Evolutionary conservation across 2,113 vertebrate genomes (phyloP).

Genomic region (Montifringilla adamsi): DNA sequence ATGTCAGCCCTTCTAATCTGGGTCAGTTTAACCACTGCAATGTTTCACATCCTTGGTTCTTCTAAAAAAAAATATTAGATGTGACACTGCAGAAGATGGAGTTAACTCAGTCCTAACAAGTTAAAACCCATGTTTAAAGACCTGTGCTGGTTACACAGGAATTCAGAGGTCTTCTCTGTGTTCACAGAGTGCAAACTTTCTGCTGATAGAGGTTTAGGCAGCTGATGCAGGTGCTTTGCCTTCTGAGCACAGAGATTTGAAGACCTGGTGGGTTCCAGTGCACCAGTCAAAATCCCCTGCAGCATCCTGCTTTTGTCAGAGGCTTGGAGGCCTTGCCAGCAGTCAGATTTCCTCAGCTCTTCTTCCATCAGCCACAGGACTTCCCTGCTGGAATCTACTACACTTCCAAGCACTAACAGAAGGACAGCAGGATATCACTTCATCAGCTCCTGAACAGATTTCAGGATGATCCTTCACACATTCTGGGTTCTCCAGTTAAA

Average conservation of each 20-base stretch:
- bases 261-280: not conserved
- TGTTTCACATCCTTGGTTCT: not conserved
- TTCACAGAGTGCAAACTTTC: not conserved
- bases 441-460: not conserved
- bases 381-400: not conserved
- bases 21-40: not conserved
- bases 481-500: not conserved
- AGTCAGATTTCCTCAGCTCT: not conserved
- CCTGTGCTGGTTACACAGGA: not conserved
- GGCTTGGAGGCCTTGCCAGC: not conserved
- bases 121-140: not conserved
- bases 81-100: not conserved
- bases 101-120: not conserved
- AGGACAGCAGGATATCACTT: not conserved
- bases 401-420: not conserved
- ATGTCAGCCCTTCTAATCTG: not conserved
- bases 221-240: not conserved
- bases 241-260: not conserved
- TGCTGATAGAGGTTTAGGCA: not conserved
- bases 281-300: not conserved
- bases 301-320: not conserved
- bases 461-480: not conserved
- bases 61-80: not conserved
- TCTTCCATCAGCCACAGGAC: not conserved
- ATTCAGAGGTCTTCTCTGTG: not conserved